Percentiles rank a stretch among this genome's conserved stretches.
Evolutionary conservation across 2,113 vertebrate genomes (phyloP).

Genomic region (Microtus oregoni): DNA sequence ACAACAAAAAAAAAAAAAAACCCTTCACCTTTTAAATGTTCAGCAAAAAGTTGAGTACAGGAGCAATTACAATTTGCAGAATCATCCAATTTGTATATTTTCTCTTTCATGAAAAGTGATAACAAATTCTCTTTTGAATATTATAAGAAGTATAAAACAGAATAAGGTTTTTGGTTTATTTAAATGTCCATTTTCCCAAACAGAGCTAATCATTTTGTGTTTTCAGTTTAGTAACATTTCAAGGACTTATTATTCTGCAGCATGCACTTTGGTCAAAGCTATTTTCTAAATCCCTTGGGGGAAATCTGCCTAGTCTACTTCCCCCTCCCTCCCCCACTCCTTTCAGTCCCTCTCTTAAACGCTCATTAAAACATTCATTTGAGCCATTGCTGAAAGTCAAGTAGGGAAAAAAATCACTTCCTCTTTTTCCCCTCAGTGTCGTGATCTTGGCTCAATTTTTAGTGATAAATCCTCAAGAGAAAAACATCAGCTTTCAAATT

Average conservation of each 20-base stretch:
- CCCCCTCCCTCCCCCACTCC: not conserved
- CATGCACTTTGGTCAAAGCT: not conserved
- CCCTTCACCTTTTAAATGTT: not conserved
- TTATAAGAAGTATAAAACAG: constrained; percentile 3
- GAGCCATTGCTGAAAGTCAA: constrained; percentile 39
- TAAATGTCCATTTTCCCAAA: not conserved
- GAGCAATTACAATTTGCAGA: not conserved
- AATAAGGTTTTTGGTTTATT: constrained; percentile 9
- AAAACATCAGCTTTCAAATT: constrained; percentile 56
- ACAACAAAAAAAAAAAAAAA: not conserved
- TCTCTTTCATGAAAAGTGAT: not conserved
- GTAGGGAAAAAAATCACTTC: constrained; percentile 47
- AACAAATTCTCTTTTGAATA: not conserved
- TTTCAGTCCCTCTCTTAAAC: constrained; percentile 7
- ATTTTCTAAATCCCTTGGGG: not conserved
- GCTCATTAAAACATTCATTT: constrained; percentile 53
- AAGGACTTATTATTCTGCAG: not conserved
- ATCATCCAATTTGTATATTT: not conserved
- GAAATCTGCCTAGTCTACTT: not conserved
- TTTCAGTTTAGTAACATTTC: constrained; percentile 10
- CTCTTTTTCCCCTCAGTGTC: not conserved
- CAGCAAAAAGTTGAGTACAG: not conserved
- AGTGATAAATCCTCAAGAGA: constrained; percentile 53
- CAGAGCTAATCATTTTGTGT: not conserved
- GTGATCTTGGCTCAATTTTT: constrained; percentile 29